Conservation (phyloP, 2,113 vertebrate species). For the Scophthalmus maximus region DNA sequence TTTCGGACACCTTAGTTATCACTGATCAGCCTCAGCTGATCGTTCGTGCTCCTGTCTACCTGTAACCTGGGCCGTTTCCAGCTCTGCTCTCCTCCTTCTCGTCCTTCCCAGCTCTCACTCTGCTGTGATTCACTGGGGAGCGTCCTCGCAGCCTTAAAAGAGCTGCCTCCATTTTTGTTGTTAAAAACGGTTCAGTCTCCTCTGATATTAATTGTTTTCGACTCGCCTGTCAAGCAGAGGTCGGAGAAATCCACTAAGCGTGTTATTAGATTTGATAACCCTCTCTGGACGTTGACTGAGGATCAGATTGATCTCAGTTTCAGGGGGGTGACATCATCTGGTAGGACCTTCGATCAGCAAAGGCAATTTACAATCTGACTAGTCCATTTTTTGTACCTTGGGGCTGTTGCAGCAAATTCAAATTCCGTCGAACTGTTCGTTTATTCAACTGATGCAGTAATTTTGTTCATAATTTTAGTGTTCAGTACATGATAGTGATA, state of each 20-base stretch:
- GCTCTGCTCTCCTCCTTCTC: neutral
- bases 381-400: neutral
- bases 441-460: too few species aligned
- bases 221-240: conserved; percentile 40
- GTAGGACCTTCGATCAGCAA: conserved; percentile 6
- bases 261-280: conserved; percentile 62
- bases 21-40: neutral
- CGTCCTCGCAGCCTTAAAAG: conserved; percentile 18
- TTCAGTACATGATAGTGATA: neutral
- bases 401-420: neutral
- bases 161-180: conserved; percentile 13
- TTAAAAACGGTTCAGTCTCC: conserved; percentile 16
- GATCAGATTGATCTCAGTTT: conserved; percentile 41
- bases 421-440: too few species aligned
- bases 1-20: neutral
- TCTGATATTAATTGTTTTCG: conserved; percentile 54
- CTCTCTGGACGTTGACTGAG: conserved; percentile 39
- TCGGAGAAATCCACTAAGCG: conserved; percentile 41
- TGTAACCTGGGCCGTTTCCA: conserved; percentile 19
- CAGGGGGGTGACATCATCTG: conserved; percentile 7
- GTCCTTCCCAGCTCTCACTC: conserved; percentile 7
- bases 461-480: too few species aligned
- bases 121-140: conserved; percentile 35
- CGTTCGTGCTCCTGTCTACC: neutral
- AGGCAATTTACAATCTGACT: conserved; percentile 1